Evolutionary conservation across 2,113 vertebrate species (phyloP).

Genomic region (Heteronetta atricapilla): DNA sequence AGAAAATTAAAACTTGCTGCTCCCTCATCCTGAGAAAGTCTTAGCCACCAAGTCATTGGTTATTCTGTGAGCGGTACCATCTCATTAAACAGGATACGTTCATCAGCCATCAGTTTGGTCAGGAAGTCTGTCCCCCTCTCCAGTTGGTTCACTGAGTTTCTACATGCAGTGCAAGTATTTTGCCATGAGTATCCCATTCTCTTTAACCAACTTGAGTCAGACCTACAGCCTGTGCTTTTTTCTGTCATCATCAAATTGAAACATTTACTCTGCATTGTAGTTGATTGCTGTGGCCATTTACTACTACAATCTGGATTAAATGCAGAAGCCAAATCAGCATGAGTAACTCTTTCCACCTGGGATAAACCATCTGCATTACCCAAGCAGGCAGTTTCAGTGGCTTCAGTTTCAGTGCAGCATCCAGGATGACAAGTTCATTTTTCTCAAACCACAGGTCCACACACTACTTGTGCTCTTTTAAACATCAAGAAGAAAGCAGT

Average conservation of each 20-base stretch:
- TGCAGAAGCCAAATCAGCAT: neutral
- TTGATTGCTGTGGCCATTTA: neutral
- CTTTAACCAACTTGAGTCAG: neutral
- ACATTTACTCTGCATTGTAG: neutral
- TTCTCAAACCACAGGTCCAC: neutral
- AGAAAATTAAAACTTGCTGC: neutral
- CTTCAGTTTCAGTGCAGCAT: neutral
- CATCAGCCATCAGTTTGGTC: accelerated
- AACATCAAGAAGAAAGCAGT: neutral
- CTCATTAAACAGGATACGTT: accelerated
- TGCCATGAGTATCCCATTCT: neutral
- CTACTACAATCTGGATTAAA: neutral
- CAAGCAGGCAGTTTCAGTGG: neutral
- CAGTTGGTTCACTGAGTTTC: neutral
- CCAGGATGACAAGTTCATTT: neutral
- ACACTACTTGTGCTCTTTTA: neutral
- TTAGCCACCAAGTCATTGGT: accelerated
- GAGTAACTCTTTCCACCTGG: slow-evolving; percentile 3
- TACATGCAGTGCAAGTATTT: neutral
- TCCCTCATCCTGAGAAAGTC: neutral
- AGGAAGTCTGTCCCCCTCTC: neutral
- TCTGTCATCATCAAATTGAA: neutral
- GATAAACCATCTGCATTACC: neutral
- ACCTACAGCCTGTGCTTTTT: neutral
- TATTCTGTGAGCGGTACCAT: neutral